A percentile compares a stretch with the other conserved stretches of the same genome.
phyloP scores from a whole-genome alignment of 2,113 vertebrate genomes.

The Mus spicilegus region DNA sequence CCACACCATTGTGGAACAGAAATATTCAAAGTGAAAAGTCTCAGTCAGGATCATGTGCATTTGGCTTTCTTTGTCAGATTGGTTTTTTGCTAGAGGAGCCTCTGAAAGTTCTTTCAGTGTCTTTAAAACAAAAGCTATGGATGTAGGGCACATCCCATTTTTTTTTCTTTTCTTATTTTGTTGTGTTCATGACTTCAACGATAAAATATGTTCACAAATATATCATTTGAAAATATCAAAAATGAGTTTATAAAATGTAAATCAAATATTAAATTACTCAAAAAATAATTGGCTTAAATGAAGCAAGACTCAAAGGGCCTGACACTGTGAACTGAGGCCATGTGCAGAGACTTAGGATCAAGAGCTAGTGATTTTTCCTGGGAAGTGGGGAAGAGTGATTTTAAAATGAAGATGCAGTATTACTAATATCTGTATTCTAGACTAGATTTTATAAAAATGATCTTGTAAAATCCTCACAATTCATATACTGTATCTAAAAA shows the following conservation, averaged over 20 bases:
- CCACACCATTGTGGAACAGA: not conserved
- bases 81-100: not conserved
- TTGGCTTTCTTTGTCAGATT: not conserved
- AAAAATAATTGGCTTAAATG: not conserved
- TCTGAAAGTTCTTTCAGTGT: not conserved
- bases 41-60: not conserved
- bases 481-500: not conserved
- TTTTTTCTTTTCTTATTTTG: not conserved
- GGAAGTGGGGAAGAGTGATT: not conserved
- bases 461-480: not conserved
- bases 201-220: not conserved
- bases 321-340: not conserved
- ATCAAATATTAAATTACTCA: not conserved
- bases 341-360: not conserved
- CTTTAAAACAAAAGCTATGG: not conserved
- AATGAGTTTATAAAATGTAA: not conserved
- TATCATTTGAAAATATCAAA: not conserved
- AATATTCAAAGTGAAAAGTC: not conserved
- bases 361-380: not conserved
- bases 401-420: not conserved
- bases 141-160: not conserved
- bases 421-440: not conserved
- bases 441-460: not conserved
- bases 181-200: not conserved
- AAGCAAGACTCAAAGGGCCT: not conserved